A percentile compares a stretch with the other conserved stretches of the same genome.
phyloP scores from a whole-genome alignment of 2,113 vertebrate genomes.

The Sarotherodon lohbergeri region DNA sequence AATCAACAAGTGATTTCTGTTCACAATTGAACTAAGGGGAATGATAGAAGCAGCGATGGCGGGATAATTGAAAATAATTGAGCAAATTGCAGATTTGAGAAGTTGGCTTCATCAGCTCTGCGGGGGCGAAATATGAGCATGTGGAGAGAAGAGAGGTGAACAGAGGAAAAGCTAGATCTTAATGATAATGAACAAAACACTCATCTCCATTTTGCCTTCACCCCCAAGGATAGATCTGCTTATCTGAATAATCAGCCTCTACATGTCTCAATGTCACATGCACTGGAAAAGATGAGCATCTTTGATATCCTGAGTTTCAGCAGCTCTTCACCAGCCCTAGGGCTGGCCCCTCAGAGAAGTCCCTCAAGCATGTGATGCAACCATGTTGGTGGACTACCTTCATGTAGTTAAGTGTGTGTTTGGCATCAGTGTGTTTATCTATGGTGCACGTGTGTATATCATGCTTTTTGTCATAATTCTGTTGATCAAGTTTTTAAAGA shows the following conservation, averaged over 20 bases:
- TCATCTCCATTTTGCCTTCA: conserved; percentile 57
- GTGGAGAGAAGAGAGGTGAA: conserved; percentile 60
- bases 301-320: conserved; percentile 62
- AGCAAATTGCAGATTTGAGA: conserved; percentile 69
- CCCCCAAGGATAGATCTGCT: conserved; percentile 47
- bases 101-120: conserved; percentile 65
- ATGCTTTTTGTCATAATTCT: neutral
- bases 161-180: conserved; percentile 61
- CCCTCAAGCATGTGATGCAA: conserved; percentile 29
- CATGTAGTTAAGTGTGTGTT: conserved; percentile 21
- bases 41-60: conserved; percentile 61
- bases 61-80: conserved; percentile 79
- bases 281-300: conserved; percentile 54
- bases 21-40: conserved; percentile 68
- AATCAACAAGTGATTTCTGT: conserved; percentile 76
- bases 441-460: neutral
- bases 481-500: neutral
- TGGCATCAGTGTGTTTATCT: neutral
- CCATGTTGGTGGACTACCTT: neutral
- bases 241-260: conserved; percentile 65
- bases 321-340: conserved; percentile 40
- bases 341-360: conserved; percentile 39
- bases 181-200: conserved; percentile 73
- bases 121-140: conserved; percentile 58
- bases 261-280: conserved; percentile 56